Evolutionary conservation across 2,113 vertebrate species (phyloP).

Genomic region (Tachuris rubrigastra): DNA sequence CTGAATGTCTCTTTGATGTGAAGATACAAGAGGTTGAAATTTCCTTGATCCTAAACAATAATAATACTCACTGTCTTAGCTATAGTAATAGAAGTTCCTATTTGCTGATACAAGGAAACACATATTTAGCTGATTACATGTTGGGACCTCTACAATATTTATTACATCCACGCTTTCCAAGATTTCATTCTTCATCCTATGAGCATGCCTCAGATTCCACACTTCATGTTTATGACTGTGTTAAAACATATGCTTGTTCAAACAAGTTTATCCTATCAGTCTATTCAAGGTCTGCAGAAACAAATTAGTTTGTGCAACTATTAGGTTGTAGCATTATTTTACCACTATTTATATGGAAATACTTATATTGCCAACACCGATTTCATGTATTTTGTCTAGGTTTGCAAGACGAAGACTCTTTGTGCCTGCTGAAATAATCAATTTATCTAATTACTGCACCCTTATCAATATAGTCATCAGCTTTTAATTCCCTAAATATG

Average conservation of each 20-base stretch:
- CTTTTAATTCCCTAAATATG: neutral
- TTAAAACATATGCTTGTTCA: neutral
- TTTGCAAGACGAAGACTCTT: neutral
- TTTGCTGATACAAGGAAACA: neutral
- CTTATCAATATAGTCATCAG: neutral
- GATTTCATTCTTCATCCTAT: neutral
- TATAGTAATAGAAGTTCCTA: neutral
- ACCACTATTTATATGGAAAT: neutral
- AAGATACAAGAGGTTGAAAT: neutral
- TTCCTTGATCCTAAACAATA: neutral
- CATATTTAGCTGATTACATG: neutral
- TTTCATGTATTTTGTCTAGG: neutral
- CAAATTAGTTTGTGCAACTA: neutral
- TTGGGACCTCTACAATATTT: neutral
- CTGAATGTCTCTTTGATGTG: constrained; percentile 2
- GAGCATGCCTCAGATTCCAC: neutral
- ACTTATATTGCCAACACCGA: neutral
- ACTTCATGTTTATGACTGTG: neutral
- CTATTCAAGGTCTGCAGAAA: neutral
- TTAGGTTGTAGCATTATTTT: neutral
- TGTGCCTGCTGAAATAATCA: neutral
- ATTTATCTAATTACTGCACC: neutral
- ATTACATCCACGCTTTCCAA: neutral
- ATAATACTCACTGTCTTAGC: neutral
- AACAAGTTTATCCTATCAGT: neutral